Percentiles rank a stretch among this genome's conserved stretches.
Conservation (phyloP, 2,888 invertebrate genomes). For the Phymatocera aterrima region DNA sequence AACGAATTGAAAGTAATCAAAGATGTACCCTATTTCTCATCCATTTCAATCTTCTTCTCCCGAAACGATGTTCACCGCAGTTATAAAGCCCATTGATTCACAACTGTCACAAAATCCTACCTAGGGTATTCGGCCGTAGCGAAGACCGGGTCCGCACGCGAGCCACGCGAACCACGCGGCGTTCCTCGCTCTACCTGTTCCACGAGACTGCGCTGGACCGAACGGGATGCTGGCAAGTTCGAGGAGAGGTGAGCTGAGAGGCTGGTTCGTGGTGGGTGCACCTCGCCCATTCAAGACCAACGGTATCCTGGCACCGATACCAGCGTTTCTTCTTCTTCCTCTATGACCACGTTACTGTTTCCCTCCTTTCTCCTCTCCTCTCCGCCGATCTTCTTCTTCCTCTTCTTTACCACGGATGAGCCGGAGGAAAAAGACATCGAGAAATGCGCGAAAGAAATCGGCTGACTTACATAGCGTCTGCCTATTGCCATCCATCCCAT, state of each 20-base stretch:
- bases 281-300: conserved; percentile 75
- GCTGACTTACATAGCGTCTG: too few relatives aligned
- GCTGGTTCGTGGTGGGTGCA: conserved; percentile 60
- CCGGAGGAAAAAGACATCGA: neutral
- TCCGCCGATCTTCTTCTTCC: conserved; percentile 21
- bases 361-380: conserved; percentile 44
- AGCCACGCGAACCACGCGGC: conserved; percentile 44
- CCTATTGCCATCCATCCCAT: neutral
- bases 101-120: neutral
- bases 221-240: conserved; percentile 56
- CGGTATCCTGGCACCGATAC: conserved; percentile 77
- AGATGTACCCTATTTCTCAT: too few relatives aligned
- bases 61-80: too few relatives aligned
- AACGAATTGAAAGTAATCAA: too few relatives aligned
- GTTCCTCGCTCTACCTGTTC: conserved; percentile 46
- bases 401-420: neutral
- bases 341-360: conserved; percentile 48
- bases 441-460: neutral
- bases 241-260: conserved; percentile 62
- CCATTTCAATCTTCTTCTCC: too few relatives aligned
- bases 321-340: conserved; percentile 50
- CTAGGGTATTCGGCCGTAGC: conserved; percentile 22
- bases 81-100: neutral
- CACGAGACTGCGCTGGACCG: conserved; percentile 49
- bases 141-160: conserved; percentile 31